Evolutionary conservation across 2,888 invertebrate species (phyloP), one percentile per base, ranked within the genome.

Genomic region (Campaea margaritaria): DNA sequence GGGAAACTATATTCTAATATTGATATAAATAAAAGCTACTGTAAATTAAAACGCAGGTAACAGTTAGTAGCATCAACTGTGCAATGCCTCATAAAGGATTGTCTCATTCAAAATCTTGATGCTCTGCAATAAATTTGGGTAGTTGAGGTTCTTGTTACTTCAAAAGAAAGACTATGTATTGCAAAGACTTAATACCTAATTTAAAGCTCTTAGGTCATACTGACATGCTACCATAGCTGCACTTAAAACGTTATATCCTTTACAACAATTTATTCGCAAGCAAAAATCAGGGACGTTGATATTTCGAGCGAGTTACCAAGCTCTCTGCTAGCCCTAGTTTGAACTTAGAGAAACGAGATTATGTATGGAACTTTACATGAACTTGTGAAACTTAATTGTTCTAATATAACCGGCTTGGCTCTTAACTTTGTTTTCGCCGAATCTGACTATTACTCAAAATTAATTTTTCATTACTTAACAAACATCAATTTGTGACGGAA

Each of bases 321-420:
- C 70, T 64, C 69, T 68, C 65, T 13, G 78, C 75, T 70, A 73
- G 73, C 71, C 72, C 62, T 82, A 86, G 76, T 85, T 87, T 76
- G 74, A 73, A 80, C 83, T 81, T 73, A 68, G 75, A 76, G 78
- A 82, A 86, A 89, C 83, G 83, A 85, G 85, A 89, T 89, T 87
- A 89, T 84, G 80, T 85, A 76, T 77, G 76, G 62, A 87, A 88
- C 83, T 86, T 79, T 77, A 83, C 86, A 85, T 83, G 83, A 85
- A 86, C 83, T 88, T 82, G 76, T 74, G 75, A 83, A 87, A 83
- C 82, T 84, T 82, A 83, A 86, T 88, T 87, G 86, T 87, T 88
- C 77, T 78, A 81, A 84, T 80, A 81, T 85, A 85, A 88, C 83
- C 81, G 79, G 76, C 84, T 87, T 84, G 82, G 75, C 69, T 73